Evolutionary conservation across 2,797 vertebrate species (phyloP), one percentile per base, ranked within the genome.

Genomic region (Vireo griseus): DNA sequence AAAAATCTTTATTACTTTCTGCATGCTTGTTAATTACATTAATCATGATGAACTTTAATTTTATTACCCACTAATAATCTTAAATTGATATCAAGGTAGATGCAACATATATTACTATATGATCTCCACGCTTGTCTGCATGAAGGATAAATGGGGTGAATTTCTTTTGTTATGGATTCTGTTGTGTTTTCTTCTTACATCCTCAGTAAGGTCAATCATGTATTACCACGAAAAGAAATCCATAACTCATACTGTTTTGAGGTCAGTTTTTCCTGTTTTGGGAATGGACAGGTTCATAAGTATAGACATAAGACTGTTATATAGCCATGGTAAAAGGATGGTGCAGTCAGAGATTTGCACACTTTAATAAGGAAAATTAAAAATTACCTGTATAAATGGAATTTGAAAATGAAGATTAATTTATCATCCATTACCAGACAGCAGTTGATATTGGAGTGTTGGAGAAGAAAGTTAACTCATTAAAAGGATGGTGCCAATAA

Each of bases 331-430:
- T 91, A 93, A 96, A 90, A 63, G 57, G 48, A 55, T 72, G 87
- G 26, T 35, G 11, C 16, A 81, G 40, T 67, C 79, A 54, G 74
- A 94, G 80, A 97, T 95, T 93, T 96, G 88, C 55, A 89, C 37
- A 72, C 35, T 88, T 94, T 89, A 92, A 93, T 31, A 31, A 95
- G 94, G 94, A 91, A 80, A 72, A 77, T 90, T 96, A 96, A 73
- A 88, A 48, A 74, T 86, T 94, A 97, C 94, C 93, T 93, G 54
- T 66, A 95, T 62, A 95, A 88, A 96, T 90, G 50, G 66, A 95
- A 96, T 95, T 89, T 96, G 80, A 97, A 96, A 95, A 97, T 48
- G 25, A 96, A 73, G 48, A 93, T 88, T 95, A 91, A 96, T 97
- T 96, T 93, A 87, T 96, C 69, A 96, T 88, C 65, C 89, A 85